Evolutionary conservation across 92 coral and sea anemone genomes (phyloP).

Genomic region (Porites divaricata): DNA sequence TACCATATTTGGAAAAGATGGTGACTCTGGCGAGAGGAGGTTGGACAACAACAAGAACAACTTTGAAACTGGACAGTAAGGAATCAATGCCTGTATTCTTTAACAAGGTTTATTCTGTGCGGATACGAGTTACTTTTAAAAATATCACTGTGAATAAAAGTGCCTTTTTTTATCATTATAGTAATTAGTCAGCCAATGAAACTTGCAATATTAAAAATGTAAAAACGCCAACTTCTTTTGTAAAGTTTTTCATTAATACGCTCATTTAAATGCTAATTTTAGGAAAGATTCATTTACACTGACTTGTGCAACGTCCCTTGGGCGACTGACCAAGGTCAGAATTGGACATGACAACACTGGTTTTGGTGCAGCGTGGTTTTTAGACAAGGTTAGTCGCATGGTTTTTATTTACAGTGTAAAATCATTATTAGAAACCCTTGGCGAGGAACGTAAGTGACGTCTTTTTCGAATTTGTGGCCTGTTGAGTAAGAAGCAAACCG

Average conservation of each 20-base stretch:
- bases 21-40: conserved; percentile 86
- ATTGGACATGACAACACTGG: conserved; percentile 72
- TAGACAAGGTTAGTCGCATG: conserved; percentile 51
- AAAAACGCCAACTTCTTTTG: no score
- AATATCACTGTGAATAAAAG: no score
- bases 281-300: conserved; percentile 39
- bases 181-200: no score
- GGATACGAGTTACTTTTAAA: not conserved
- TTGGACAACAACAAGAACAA: conserved; percentile 87
- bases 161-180: no score
- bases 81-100: not conserved
- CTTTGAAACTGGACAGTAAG: conserved; percentile 92
- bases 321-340: conserved; percentile 47
- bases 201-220: no score
- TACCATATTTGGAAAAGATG: conserved; percentile 91
- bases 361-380: conserved; percentile 64
- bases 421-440: no score
- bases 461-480: no score
- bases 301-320: conserved; percentile 56
- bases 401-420: no score
- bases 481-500: no score
- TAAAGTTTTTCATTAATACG: no score
- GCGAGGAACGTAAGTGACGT: no score
- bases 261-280: not conserved
- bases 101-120: not conserved